Percentiles rank a stretch among this genome's conserved stretches.
phyloP scores from a whole-genome alignment of 2,888 invertebrate genomes.

The Lasioglossum marginatum region DNA sequence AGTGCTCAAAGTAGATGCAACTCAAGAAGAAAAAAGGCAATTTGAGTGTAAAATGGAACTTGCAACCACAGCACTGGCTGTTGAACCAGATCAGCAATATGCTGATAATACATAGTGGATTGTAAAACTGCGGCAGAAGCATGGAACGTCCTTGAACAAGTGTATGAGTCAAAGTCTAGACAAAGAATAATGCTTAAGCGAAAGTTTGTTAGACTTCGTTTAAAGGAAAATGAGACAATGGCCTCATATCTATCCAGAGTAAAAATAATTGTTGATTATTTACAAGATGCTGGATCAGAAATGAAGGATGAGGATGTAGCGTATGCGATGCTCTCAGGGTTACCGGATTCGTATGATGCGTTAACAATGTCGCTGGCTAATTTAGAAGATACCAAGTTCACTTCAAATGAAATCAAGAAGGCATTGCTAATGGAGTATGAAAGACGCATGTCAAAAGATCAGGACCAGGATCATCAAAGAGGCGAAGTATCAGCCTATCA shows the following conservation, averaged over 20 bases:
- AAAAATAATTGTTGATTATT: constrained; percentile 24
- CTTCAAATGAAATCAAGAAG: constrained; percentile 29
- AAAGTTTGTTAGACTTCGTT: constrained; percentile 9
- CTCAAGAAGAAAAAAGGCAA: too few relatives aligned
- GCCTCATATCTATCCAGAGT: constrained; percentile 27
- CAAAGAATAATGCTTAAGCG: constrained; percentile 43
- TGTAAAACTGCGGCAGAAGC: constrained; percentile 24
- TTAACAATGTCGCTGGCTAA: constrained; percentile 37
- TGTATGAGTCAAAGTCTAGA: constrained; percentile 39
- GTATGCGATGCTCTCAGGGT: constrained; percentile 32
- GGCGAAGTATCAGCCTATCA: background rate
- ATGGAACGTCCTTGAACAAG: constrained; percentile 23
- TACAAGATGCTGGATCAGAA: constrained; percentile 26
- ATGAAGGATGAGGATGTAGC: constrained; percentile 40
- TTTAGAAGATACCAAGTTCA: constrained; percentile 33
- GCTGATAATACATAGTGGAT: constrained; percentile 41
- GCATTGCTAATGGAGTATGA: constrained; percentile 24
- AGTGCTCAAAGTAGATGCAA: too few relatives aligned
- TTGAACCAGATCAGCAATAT: constrained; percentile 45
- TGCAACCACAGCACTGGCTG: background rate
- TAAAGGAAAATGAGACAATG: constrained; percentile 43
- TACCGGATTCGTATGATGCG: constrained; percentile 39
- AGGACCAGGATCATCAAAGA: constrained; percentile 18
- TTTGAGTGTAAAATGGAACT: too few relatives aligned
- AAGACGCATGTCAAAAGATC: constrained; percentile 11